Evolutionary conservation across 2,888 invertebrate genomes (phyloP), one percentile per base, ranked within the genome.

Genomic region (Sinopyrophorus schimmeli): DNA sequence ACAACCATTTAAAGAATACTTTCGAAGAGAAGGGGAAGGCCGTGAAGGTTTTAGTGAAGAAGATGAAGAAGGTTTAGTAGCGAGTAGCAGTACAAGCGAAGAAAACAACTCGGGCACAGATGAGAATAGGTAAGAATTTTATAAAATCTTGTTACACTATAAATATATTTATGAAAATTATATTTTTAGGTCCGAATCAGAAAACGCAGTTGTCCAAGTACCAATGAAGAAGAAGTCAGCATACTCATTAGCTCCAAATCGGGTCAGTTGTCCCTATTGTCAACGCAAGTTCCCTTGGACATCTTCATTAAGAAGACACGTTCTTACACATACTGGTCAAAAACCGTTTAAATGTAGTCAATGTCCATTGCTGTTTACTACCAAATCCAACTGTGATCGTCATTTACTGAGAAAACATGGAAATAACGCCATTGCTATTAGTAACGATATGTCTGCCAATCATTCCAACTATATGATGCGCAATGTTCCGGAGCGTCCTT

Each of bases 221-320:
- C 78, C 77, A 30, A 78, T 78, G 18, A 93, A 93, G 74, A 93
- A 93, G 74, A 90, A 92, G 64, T 95, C 94, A 7, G 96, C 96
- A 0, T 97, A 97, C 72, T 94, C 94, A 34, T 80, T 93, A 66
- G 95, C 95, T 0, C 95, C 96, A 0, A 95, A 96, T 71, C 82
- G 95, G 14, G 92, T 96, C 1, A 86, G 87, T 32, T 97, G 97
- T 64, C 93, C 93, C 0, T 94, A 91, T 67, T 97, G 97, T 73
- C 85, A 88, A 62, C 82, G 96, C 24, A 92, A 92, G 69, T 97
- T 97, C 73, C 96, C 97, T 0, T 97, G 97, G 97, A 90, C 92
- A 0, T 95, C 94, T 16, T 96, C 95, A 0, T 77, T 97, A 15
- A 84, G 94, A n/a, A 82, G 97, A 5, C 97, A 97, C 71, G 89